Conservation (phyloP, 2,888 invertebrate genomes). For the Ceramica pisi region DNA sequence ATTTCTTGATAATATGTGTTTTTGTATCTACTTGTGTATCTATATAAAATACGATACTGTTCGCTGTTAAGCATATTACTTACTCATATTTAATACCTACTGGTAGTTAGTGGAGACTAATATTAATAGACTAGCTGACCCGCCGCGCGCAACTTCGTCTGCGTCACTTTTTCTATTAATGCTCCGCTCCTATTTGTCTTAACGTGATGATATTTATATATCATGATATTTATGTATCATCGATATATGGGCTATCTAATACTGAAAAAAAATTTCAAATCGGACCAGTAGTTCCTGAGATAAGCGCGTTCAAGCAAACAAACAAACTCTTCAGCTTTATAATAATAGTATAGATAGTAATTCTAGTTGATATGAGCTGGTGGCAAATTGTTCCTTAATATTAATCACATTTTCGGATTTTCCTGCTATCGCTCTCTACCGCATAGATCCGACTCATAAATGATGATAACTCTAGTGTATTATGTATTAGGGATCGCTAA, state of each 20-base stretch:
- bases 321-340: too few relatives aligned
- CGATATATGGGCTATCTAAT: too few relatives aligned
- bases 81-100: too few relatives aligned
- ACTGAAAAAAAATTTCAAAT: too few relatives aligned
- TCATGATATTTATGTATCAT: too few relatives aligned
- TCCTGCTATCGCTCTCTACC: constrained; percentile 23
- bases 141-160: too few relatives aligned
- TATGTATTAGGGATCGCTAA: constrained; percentile 10
- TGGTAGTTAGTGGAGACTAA: constrained; percentile 2
- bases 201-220: too few relatives aligned
- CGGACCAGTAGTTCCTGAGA: too few relatives aligned
- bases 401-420: constrained; percentile 25
- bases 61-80: neutral
- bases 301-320: too few relatives aligned
- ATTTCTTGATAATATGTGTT: constrained; percentile 3
- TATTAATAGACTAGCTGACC: constrained; percentile 6
- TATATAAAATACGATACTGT: neutral
- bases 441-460: constrained; percentile 10
- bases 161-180: too few relatives aligned
- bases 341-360: too few relatives aligned
- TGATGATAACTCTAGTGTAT: constrained; percentile 21
- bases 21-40: neutral
- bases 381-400: constrained; percentile 28
- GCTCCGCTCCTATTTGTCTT: too few relatives aligned
- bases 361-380: neutral